Base-by-base conservation (phyloP, 1,140 invertebrate species). In the Halotydeus destructor region DNA sequence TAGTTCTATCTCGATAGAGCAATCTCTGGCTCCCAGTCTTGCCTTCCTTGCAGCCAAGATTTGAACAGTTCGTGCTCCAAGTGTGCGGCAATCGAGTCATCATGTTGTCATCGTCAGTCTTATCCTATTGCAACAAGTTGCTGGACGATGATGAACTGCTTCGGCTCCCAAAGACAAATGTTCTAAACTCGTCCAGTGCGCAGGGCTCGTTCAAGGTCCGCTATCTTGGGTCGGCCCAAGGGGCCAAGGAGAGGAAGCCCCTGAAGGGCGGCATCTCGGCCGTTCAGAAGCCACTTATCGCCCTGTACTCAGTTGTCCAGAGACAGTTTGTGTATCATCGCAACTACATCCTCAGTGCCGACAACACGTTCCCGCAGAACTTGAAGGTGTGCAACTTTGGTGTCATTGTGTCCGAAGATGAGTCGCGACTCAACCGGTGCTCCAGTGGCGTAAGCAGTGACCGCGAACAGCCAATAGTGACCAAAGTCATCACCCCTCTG, bases 401-500 rank as follows among this genome's bases (percentile, higher is more conserved):
- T 5, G 23, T 52, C 18, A 47, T 52, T 19, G 45, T 52, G 11
- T 49, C 45, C 16, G 47, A 51, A 36, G 28, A 16, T 12, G 47
- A 48, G 21, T 16, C 21, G 27, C n/a, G 32, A 24, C 4, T 26
- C n/a, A 34, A 3, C 38, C 11, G 47, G 21, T 6, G 36, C 40
- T 18, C 32, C 30, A 9, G 45, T 44, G 12, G 8, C 8, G 16
- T n/a, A n/a, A n/a, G n/a, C n/a, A n/a, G 5, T 32, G 6, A 25
- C 12, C 14, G 6, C 8, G 22, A 26, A 16, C n/a, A 45, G 16
- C 24, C 45, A 18, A 36, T 49, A 8, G 41, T 52, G 4, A 51
- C 49, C 16, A 52, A 52, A 37, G 51, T 52, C 12, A 51, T 52
- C 16, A 52, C 51, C 3, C 51, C 51, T 0, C 27, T 52, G 26